Evolutionary conservation across 2,797 vertebrate species (phyloP).

Genomic region (Synanceia verrucosa): DNA sequence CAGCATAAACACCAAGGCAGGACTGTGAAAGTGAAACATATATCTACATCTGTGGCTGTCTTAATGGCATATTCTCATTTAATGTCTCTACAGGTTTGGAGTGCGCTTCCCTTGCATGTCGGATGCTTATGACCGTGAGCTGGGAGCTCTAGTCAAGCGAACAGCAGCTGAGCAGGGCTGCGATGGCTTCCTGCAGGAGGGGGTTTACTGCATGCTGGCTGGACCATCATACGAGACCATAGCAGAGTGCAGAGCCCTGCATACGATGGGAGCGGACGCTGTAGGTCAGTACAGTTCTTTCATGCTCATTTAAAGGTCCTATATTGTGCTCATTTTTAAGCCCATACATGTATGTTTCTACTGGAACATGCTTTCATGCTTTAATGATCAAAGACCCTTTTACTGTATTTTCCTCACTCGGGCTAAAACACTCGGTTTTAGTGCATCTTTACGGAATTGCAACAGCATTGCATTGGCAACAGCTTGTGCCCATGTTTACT

Average conservation of each 20-base stretch:
- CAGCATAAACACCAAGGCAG: not conserved
- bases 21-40: not conserved
- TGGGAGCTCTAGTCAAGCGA: conserved; percentile 71
- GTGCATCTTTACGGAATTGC: no score
- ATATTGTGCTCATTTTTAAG: no score
- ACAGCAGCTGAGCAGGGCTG: conserved; percentile 75
- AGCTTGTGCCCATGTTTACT: no score
- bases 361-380: no score
- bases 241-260: conserved; percentile 82
- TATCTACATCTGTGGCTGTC: not conserved
- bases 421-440: no score
- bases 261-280: conserved; percentile 83
- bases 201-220: conserved; percentile 86
- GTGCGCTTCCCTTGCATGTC: conserved; percentile 89
- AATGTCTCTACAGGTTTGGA: conserved; percentile 81
- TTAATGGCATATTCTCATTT: not conserved
- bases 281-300: conserved; percentile 81
- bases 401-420: no score
- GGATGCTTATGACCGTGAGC: conserved; percentile 83
- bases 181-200: conserved; percentile 74
- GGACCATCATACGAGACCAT: conserved; percentile 87
- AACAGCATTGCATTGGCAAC: no score
- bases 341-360: no score
- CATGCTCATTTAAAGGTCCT: conserved; percentile 7
- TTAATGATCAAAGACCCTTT: no score